Base-by-base conservation (phyloP, 2,888 invertebrate species). In the Drosophila diplacantha region DNA sequence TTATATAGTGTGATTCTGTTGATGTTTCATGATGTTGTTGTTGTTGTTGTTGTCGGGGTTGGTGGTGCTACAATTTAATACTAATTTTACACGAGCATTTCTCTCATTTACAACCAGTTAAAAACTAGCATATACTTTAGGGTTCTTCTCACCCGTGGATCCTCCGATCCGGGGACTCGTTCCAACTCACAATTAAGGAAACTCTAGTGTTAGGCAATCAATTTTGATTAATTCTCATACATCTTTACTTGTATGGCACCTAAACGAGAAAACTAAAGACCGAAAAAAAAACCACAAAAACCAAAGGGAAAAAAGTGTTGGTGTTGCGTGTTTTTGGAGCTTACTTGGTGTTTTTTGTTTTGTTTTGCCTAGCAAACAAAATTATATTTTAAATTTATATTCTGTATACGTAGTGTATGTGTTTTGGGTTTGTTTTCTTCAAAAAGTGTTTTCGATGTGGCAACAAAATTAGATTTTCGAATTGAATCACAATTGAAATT, bases 401-500 rank as follows among this genome's bases (percentile, higher is more conserved):
- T 67, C 51, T 65, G 73, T 81, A 78, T 75, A 81, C 70, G 38
- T 61, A 29, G 55, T 65, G 60, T 58, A 41, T 54, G 18, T 66
- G n/a, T 66, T 52, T 62, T 50, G 44, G 41, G 56, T 51, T 57
- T 31, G 24, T 37, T 61, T 59, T 63, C 31, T 63, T 65, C 57
- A 73, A 73, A 71, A 60, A 65, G 18, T 34, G 59, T 75, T 69
- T 78, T 78, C 80, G 80, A 69, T 78, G 80, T 66, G 63, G 58
- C 67, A 59, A 64, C 63, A 71, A 77, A 80, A 82, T 80, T 82
- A 72, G 68, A 79, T 79, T 79, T 82, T 72, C 61, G 65, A 82
- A 82, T 71, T 76, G 74, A 82, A 78, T 78, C 78, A 78, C 78
- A 78, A 74, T 77, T 44, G 61, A 62, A 79, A 76, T 66, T 76